Base-by-base conservation (phyloP, 2,113 vertebrate genomes). In the Chionis minor region DNA sequence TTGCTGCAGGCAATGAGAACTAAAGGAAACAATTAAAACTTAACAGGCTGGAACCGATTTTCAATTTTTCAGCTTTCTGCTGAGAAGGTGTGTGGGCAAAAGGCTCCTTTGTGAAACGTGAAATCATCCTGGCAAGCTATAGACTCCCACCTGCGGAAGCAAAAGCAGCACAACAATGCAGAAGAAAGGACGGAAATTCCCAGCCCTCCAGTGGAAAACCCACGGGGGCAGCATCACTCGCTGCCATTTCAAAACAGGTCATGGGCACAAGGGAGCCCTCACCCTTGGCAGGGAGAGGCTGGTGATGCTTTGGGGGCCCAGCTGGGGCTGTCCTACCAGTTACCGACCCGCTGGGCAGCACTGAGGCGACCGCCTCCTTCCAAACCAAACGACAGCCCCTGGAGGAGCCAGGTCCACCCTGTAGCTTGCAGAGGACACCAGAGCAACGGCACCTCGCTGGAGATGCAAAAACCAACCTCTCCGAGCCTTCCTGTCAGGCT, bases 1-100 rank as follows among this genome's bases (percentile, higher is more conserved):
- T 90, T 77, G 71, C 92, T 6, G 2, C 2, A 7, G 65, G 86
- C 73, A 56, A 81, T 86, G 70, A 71, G 86, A 89, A 45, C 71
- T 83, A 83, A 88, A 90, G 85, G 90, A 80, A 95, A 96, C 86
- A 94, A 96, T 97, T 91, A 94, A 81, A 92, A 91, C 40, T 91
- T 94, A 95, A 92, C 86, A 94, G 83, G 72, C 72, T 92, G 95
- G 88, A 94, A 96, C 75, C 0, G 28, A 88, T 63, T 38, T 38
- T 38, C 63, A 56, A 74, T 81, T 94, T 97, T 88, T 86, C 80
- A 62, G 88, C 77, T 96, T 83, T 86, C 79, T 0, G 0, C 89
- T 84, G 89, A 67, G 83, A 73, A 81, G 89, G 55, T 82, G 49
- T 44, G 38, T 49, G 78, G 71, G 88, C 51, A 89, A 88, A 91